Conservation (phyloP, 2,888 invertebrate genomes). For the Cryptocephalus moraei region DNA sequence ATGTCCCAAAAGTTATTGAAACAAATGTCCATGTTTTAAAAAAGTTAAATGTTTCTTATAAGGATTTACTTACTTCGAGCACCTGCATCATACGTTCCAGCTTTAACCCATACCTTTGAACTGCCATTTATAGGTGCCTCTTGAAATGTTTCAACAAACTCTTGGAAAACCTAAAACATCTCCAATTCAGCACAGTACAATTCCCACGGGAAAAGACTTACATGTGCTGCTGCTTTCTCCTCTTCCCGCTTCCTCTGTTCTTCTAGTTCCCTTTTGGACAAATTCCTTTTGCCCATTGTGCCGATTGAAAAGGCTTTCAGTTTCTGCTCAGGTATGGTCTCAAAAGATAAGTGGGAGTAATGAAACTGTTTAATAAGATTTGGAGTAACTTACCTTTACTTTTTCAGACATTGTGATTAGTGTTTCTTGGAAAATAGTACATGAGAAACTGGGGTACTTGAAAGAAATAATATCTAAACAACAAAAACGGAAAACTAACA, state of each 20-base stretch:
- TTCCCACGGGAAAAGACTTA: slow-evolving; percentile 34
- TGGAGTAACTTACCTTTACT: neutral
- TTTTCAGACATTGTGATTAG: neutral
- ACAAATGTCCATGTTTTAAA: neutral
- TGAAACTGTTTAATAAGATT: neutral
- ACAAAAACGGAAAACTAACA: too few relatives aligned
- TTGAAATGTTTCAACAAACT: slow-evolving; percentile 95
- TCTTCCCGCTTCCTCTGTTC: slow-evolving; percentile 81
- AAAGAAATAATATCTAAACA: too few relatives aligned
- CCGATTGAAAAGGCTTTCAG: slow-evolving; percentile 67
- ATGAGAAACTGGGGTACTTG: too few relatives aligned
- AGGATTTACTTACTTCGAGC: slow-evolving; percentile 60
- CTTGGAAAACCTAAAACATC: slow-evolving; percentile 73
- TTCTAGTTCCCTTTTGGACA: slow-evolving; percentile 77
- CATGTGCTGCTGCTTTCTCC: slow-evolving; percentile 84
- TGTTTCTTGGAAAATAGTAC: neutral
- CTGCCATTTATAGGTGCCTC: slow-evolving; percentile 63
- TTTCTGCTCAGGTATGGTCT: slow-evolving; percentile 53
- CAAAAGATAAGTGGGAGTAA: slow-evolving; percentile 1
- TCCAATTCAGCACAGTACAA: neutral
- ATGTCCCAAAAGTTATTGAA: too few relatives aligned
- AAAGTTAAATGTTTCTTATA: neutral
- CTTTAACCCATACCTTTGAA: slow-evolving; percentile 93
- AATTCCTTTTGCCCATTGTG: slow-evolving; percentile 59
- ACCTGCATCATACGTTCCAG: slow-evolving; percentile 93